Conservation (phyloP, 1,140 invertebrate genomes). For the Drosophila asahinai region DNA sequence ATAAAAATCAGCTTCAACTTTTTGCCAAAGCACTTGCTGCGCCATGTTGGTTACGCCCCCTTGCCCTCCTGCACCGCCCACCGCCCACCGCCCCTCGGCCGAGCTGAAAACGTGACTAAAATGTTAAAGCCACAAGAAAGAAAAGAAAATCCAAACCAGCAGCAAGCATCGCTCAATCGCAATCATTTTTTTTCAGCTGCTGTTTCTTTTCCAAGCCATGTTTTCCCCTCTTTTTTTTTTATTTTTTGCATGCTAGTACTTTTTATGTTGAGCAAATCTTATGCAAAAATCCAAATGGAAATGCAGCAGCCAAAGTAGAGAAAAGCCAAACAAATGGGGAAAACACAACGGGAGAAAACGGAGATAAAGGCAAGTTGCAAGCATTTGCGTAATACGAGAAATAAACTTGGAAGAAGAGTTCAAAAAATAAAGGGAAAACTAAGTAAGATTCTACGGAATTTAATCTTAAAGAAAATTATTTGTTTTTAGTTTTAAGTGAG, state of each 20-base stretch:
- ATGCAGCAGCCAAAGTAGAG: conserved; percentile 50
- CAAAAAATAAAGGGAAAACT: background rate
- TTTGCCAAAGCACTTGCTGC: conserved; percentile 72
- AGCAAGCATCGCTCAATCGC: conserved; percentile 67
- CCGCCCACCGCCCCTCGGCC: conserved; percentile 4
- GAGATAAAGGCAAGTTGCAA: conserved; percentile 24
- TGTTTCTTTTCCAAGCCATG: conserved; percentile 25
- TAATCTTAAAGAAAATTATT: background rate
- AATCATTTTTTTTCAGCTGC: conserved; percentile 53
- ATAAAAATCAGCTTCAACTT: conserved; percentile 70
- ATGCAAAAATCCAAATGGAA: conserved; percentile 77
- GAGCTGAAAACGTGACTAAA: conserved; percentile 75
- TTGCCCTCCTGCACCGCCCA: conserved; percentile 5
- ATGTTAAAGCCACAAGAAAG: conserved; percentile 69
- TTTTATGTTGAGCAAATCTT: conserved; percentile 58
- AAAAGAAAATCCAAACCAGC: conserved; percentile 69
- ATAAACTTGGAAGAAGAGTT: conserved; percentile 13
- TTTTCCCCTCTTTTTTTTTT: conserved; percentile 8
- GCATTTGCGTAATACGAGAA: conserved; percentile 27
- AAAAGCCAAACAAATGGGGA: conserved; percentile 38
- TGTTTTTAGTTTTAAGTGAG: background rate
- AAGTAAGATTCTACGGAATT: conserved; percentile 3
- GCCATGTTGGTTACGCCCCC: conserved; percentile 76
- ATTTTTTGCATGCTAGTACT: conserved; percentile 9
- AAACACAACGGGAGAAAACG: background rate